Base-by-base conservation (phyloP, 2,888 invertebrate species). In the Tortrix viridana region DNA sequence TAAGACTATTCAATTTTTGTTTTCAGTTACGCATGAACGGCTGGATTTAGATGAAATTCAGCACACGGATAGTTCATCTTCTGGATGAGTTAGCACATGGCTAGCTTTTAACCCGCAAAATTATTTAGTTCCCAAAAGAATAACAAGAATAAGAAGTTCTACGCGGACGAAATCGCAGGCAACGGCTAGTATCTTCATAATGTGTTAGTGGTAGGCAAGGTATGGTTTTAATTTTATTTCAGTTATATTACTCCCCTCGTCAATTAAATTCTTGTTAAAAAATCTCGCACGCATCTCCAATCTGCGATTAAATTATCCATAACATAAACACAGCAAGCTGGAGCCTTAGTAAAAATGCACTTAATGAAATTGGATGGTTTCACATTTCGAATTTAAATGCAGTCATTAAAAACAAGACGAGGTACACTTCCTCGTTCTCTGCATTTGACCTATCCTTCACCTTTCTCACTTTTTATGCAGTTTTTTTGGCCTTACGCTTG, bases 391-490 rank as follows among this genome's bases (percentile, higher is more conserved):
- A 58, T 63, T 58, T 63, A 63, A 63, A 63, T 58, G 63, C 63
- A 63, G 48, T 58, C 63, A 50, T 63, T 63, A 63, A 63, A 63
- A 48, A 58, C 63, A 58, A 63, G 57, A 63, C 53, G 16, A 47
- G 57, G 54, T 53, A 48, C 47, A 63, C 47, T 63, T 63, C 63
- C 63, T 63, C 53, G 57, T 63, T 63, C 47, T 47, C 57, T 58
- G 63, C 43, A 63, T 63, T 63, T 63, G 63, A 58, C 57, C 57
- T 63, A 58, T 63, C 63, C 63, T 63, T 63, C 57, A 63, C 63
- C 63, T 63, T 63, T 62, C 47, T 58, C 52, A 52, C 50, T 56
- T 62, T 56, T 56, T 50, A 53, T 46, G 22, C 18, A 57, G 50
- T 57, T 57, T 38, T 55, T 52, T 52, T 56, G 19, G 20, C 26